phyloP scores from a whole-genome alignment of 1,140 invertebrate genomes.

The Battus philenor region DNA sequence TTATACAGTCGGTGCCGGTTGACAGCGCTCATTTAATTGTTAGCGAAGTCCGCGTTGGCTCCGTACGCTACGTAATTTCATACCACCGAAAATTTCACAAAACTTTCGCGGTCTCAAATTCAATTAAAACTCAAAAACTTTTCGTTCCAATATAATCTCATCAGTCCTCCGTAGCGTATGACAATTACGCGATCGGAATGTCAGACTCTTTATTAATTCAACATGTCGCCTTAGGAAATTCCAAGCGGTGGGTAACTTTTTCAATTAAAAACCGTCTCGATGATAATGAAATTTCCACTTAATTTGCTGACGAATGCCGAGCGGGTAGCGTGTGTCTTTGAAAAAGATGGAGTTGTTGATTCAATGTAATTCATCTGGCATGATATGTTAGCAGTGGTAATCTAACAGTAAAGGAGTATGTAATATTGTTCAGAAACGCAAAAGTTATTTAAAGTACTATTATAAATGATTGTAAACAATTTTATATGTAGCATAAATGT shows the following conservation, averaged over 20 bases:
- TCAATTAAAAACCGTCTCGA: constrained; percentile 47
- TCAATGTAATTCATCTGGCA: neutral
- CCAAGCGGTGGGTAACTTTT: constrained; percentile 40
- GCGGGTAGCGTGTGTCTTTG: constrained; percentile 18
- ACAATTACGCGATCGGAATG: constrained; percentile 41
- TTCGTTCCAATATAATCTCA: constrained; percentile 17
- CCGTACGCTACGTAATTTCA: too few species aligned
- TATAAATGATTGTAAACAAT: too few species aligned
- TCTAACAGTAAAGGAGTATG: too few species aligned
- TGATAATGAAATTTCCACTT: constrained; percentile 46
- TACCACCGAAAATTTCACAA: too few species aligned
- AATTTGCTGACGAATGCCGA: constrained; percentile 25
- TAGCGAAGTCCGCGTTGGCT: too few species aligned
- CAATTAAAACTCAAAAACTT: constrained; percentile 4
- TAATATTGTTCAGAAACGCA: too few species aligned
- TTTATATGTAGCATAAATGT: too few species aligned
- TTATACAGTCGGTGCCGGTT: too few species aligned
- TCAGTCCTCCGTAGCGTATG: constrained; percentile 19
- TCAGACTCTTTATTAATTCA: constrained; percentile 51
- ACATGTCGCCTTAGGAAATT: constrained; percentile 37
- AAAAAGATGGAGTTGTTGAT: neutral
- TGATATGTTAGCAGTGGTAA: too few species aligned
- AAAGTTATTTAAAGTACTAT: too few species aligned
- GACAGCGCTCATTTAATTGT: too few species aligned
- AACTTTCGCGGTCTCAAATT: neutral